Base-by-base conservation (phyloP, 2,113 vertebrate genomes). In the Peucedramus taeniatus region DNA sequence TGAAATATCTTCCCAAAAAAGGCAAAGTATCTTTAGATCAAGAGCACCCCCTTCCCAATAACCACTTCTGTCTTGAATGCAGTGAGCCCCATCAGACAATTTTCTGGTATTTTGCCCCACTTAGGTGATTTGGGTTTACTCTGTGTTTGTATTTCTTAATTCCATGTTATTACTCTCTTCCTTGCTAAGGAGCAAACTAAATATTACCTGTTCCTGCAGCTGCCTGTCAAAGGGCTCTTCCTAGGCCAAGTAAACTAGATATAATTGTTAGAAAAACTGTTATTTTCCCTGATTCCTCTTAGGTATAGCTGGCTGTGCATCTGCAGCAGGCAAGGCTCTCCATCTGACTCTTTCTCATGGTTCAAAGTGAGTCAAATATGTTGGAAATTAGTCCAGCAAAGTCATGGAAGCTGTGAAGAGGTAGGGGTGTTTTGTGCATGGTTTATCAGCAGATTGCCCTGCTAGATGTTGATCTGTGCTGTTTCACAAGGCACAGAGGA, bases 401-500 rank as follows among this genome's bases (percentile, higher is more conserved):
- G 65, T 18, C 24, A 12, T 18, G 54, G 83, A 12, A 64, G 20
- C 24, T 4, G 11, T 19, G 53, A 31, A 39, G 45, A 33, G 15
- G 26, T 11, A 6, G 30, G 22, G 21, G 5, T 2, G 1, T 7
- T 6, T 49, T 51, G 17, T 30, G 18, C 27, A 7, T 31, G 4
- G 14, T 87, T 89, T 50, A 4, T 27, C 50, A 78, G 64, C 24
- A 42, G 45, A 14, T 40, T 6, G 7, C 54, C 64, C 49, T 74
- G 65, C 56, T 66, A 2, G n/a, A 7, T 10, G 3, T 30, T 53
- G 13, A 8, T 51, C 35, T 33, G 27, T 26, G 37, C 60, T 57
- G 0, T 13, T 5, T 17, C 42, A 31, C 1, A 3, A 44, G 40
- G 30, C 60, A 53, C 60, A 30, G 42, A 23, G 30, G 56, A 39